Percentiles rank a stretch among this genome's conserved stretches.
phyloP scores from a whole-genome alignment of 2,888 invertebrate species.

The Cryptus viduatorius region DNA sequence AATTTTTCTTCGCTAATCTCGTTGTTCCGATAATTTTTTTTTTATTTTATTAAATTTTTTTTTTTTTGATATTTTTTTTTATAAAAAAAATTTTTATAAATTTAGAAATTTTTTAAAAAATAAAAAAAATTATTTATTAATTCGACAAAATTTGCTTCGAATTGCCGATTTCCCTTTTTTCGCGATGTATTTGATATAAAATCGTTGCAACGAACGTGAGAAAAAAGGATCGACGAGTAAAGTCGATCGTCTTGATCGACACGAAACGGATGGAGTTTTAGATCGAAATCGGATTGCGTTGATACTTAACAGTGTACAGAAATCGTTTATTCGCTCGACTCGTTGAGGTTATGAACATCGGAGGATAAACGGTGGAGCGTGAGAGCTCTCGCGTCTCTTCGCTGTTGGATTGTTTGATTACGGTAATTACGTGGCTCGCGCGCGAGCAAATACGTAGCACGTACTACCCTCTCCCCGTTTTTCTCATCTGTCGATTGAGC shows the following conservation, averaged over 20 bases:
- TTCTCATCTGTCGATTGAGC: constrained; percentile 45
- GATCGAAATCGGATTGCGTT: neutral
- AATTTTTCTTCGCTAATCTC: neutral
- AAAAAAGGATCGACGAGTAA: neutral
- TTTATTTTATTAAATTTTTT: too few relatives aligned
- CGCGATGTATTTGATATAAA: neutral
- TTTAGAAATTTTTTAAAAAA: too few relatives aligned
- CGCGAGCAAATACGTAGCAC: constrained; percentile 65
- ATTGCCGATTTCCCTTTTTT: neutral
- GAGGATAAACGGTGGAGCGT: constrained; percentile 58
- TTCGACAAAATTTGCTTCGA: too few relatives aligned
- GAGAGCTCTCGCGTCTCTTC: constrained; percentile 66
- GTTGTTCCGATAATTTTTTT: neutral
- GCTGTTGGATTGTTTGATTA: constrained; percentile 80
- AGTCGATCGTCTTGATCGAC: neutral
- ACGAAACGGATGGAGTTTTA: neutral
- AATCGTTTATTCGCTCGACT: constrained; percentile 59
- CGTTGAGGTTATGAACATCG: constrained; percentile 38
- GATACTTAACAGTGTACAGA: too few relatives aligned
- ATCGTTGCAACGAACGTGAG: neutral
- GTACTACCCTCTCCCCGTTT: constrained; percentile 21
- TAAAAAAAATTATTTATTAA: too few relatives aligned
- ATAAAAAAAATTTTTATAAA: too few relatives aligned
- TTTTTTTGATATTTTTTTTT: too few relatives aligned
- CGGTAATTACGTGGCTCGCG: constrained; percentile 78